Base-by-base conservation (phyloP, 2,888 invertebrate genomes). In the Drosophila fulvimacula region DNA sequence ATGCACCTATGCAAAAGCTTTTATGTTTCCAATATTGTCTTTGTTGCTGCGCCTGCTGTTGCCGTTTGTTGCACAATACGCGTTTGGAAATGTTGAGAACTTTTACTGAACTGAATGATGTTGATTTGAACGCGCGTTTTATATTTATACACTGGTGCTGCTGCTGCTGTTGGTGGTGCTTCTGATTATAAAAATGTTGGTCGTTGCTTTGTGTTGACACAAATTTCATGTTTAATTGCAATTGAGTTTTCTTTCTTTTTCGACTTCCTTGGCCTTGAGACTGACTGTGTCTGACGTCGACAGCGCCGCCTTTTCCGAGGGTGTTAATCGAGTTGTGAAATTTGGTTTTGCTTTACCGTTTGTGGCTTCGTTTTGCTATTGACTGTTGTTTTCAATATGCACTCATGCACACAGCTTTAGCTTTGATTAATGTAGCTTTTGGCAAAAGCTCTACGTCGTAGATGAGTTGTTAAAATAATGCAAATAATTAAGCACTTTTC, bases 211-310 rank as follows among this genome's bases (percentile, higher is more conserved):
- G 88, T 79, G 85, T 82, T 91, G 83, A 83, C 90, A 90, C 91
- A 92, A 92, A 92, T 92, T 92, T 92, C 92, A 92, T 92, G 90
- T 91, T 92, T 92, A 90, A 90, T 83, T 90, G 91, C 75, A 88
- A 78, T 82, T 82, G 70, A 85, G 63, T 80, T 77, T 48, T 73
- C 81, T 77, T 48, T 73, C 81, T 69, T 70, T 69, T 19, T 42
- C 48, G 64, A 73, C 69, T 85, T 79, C 68, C 67, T 74, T 84
- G 82, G 81, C 79, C 81, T 81, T 78, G 79, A 65, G 72, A 76
- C 69, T 73, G 66, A 69, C 66, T 76, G 58, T 19, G 61, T 61
- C 72, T 57, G 61, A 59, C 69, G 74, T 81, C 70, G 79, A 70
- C 78, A 74, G 71, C 65, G 46, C 70, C 73, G 77, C 73, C 73